Base-by-base conservation (phyloP, 2,888 invertebrate species). In the Platerodrilus igneus region DNA sequence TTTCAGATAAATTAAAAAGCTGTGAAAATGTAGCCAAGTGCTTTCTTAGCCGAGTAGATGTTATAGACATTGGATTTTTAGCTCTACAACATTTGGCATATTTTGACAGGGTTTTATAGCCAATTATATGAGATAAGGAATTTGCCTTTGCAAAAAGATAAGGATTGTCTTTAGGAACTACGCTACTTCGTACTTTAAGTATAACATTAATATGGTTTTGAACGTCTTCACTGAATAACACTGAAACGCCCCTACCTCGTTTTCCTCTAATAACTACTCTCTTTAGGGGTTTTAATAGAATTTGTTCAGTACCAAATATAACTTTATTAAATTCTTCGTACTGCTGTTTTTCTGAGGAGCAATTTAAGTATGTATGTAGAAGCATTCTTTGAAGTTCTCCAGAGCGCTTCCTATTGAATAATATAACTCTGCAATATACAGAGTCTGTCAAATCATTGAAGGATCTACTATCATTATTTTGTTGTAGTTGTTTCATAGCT, bases 21-120 rank as follows among this genome's bases (percentile, higher is more conserved):
- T 57, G 55, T 4, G 55, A 47, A 29, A 58, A 31, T 2, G 56
- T 57, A 5, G 56, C 56, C 14, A 59, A 40, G 30, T 55, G 57
- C 34, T 59, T 59, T 13, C 55, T 32, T 13, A 58, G 31, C 28
- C 34, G 45, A n/a, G 53, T 57, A 3, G 41, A 42, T 5, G 54
- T 58, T 17, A 55, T 27, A 3, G 52, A 48, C n/a, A 27, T 20
- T 25, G 54, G 51, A 39, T 55, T 51, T 45, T 55, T 50, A 16
- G 52, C 50, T 7, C 52, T 52, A 16, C 27, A 45, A 4, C 26
- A 18, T 17, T 5, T 22, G 4, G 52, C 53, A 42, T 52, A 45
- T 47, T 50, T 52, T 9, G 28, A 36, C 9, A 57, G 17, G 20
- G 53, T 37, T 44, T 55, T 51, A 25, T 55, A 56, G 9, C 55